Conservation (phyloP, 1,140 invertebrate species). For the Drosophila guanche region DNA sequence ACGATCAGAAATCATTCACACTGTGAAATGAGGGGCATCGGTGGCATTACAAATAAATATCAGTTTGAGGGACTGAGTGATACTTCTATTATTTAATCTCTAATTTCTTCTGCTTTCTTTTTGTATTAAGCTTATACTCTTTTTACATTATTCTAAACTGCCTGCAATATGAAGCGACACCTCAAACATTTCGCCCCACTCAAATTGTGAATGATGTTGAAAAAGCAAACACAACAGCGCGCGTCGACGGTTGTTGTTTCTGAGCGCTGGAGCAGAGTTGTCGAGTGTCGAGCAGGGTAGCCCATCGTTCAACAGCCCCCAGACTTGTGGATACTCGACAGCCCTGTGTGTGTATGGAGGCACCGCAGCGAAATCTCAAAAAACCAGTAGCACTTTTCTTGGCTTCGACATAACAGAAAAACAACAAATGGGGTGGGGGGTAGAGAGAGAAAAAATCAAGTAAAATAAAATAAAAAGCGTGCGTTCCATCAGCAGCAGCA, state of each 20-base stretch:
- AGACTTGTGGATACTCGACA: constrained; percentile 20
- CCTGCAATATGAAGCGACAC: neutral
- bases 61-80: neutral
- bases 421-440: neutral
- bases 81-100: no score
- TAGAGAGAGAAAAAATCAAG: no score
- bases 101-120: neutral
- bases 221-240: constrained; percentile 55
- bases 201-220: constrained; percentile 60
- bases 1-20: constrained; percentile 61
- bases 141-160: neutral
- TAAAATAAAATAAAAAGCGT: constrained; percentile 20
- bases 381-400: constrained; percentile 81
- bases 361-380: constrained; percentile 60
- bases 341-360: constrained; percentile 25
- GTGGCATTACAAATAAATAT: no score
- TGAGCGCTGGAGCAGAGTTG: constrained; percentile 1
- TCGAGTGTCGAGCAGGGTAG: constrained; percentile 47
- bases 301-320: no score
- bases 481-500: neutral
- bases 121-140: neutral
- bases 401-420: constrained; percentile 58
- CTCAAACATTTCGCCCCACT: constrained; percentile 15
- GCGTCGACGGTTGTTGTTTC: constrained; percentile 14
- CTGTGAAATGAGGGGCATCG: no score